Conservation (phyloP, 2,113 vertebrate genomes). For the Clinocottus analis region DNA sequence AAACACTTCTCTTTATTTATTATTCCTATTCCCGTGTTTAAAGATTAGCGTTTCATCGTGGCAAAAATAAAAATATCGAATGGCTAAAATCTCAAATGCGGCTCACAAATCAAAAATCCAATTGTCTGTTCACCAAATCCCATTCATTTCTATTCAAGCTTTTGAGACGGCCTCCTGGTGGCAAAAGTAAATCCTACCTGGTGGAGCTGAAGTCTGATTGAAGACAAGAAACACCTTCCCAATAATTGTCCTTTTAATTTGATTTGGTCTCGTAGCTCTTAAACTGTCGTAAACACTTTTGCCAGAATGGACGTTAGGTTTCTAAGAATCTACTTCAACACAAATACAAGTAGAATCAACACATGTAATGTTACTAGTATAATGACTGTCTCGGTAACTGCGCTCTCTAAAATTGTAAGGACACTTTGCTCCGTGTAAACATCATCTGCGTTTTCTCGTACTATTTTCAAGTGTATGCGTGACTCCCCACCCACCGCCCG, state of each 20-base stretch:
- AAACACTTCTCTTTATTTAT: neutral
- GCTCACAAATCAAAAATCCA: neutral
- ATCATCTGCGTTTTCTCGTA: slow-evolving; percentile 28
- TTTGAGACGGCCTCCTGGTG: neutral
- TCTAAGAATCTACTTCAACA: neutral
- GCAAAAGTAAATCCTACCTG: neutral
- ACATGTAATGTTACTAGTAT: neutral
- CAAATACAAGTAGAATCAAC: neutral
- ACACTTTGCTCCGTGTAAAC: slow-evolving; percentile 30
- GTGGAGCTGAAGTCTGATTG: neutral
- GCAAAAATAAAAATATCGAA: neutral
- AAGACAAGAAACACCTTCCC: neutral
- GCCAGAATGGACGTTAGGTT: neutral
- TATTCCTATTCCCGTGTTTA: neutral
- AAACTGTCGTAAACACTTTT: neutral
- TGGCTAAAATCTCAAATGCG: neutral
- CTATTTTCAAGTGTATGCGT: slow-evolving; percentile 33
- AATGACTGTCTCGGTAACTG: slow-evolving; percentile 10
- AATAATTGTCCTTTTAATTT: neutral
- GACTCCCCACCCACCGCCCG: neutral
- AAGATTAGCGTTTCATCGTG: neutral
- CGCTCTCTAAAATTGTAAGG: slow-evolving; percentile 21
- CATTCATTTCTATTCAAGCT: neutral
- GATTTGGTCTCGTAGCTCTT: neutral
- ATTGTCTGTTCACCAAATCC: neutral